Evolutionary conservation across 2,888 invertebrate genomes (phyloP).

Genomic region (Amaurobius ferox): DNA sequence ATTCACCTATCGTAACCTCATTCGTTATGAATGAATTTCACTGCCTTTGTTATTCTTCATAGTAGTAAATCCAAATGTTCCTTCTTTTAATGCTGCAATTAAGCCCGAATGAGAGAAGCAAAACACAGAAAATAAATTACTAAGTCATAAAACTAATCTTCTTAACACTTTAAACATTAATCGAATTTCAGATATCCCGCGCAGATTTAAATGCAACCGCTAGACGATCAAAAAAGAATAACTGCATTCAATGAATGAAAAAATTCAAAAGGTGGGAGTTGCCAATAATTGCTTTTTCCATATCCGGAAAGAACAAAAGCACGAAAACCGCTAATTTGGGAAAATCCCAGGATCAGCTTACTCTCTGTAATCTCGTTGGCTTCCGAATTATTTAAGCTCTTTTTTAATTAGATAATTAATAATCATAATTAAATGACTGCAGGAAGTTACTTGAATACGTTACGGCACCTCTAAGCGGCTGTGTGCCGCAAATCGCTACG

Average conservation of each 20-base stretch:
- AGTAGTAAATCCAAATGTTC: no score
- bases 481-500: no score
- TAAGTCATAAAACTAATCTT: neutral
- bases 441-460: no score
- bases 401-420: slow-evolving; percentile 6
- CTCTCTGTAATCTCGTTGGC: neutral
- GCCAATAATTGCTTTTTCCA: slow-evolving; percentile 2
- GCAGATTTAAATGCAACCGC: neutral
- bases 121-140: neutral
- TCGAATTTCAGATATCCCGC: neutral
- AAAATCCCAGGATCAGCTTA: no score
- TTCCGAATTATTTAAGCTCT: neutral
- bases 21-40: no score
- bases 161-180: neutral
- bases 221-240: slow-evolving; percentile 25
- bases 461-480: no score
- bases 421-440: neutral
- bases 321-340: neutral
- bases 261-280: neutral
- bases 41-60: no score
- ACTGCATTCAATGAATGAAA: neutral
- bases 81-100: no score
- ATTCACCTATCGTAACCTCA: no score
- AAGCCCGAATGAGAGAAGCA: no score
- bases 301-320: neutral